Conservation (phyloP, 1,140 invertebrate species). For the Aphelinus certus region DNA sequence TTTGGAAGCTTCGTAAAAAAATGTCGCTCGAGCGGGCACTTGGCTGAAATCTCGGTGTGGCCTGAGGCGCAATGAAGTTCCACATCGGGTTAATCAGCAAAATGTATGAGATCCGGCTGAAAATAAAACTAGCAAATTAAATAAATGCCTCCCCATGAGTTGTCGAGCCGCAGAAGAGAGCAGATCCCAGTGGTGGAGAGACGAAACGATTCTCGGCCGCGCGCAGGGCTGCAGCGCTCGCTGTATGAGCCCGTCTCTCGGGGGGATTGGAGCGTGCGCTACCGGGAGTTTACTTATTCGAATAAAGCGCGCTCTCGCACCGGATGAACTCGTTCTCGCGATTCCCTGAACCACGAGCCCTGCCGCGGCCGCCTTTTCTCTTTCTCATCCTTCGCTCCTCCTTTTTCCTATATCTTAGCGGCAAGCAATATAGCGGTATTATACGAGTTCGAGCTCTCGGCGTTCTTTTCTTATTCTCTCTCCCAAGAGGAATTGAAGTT, state of each 20-base stretch:
- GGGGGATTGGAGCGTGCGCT: conserved; percentile 20
- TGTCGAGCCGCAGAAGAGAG: no score
- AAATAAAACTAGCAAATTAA: conserved; percentile 53
- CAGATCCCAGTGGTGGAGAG: no score
- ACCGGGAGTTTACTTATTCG: conserved; percentile 52
- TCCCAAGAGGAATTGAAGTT: conserved; percentile 49
- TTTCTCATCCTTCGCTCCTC: background rate
- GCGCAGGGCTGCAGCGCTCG: background rate
- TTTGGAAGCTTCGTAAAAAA: no score
- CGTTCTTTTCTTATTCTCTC: conserved; percentile 21
- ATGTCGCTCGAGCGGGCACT: no score
- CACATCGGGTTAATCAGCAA: conserved; percentile 56
- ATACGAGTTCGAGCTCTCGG: background rate
- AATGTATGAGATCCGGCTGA: conserved; percentile 55
- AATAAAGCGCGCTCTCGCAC: conserved; percentile 45
- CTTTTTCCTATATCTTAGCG: background rate
- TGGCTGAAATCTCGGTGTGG: no score
- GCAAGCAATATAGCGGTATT: no score
- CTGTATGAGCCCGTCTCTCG: conserved; percentile 1
- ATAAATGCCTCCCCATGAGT: conserved; percentile 58
- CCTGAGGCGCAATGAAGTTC: no score
- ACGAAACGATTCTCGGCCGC: no score
- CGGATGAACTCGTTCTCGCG: conserved; percentile 4
- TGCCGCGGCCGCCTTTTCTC: background rate
- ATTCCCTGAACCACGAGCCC: conserved; percentile 12